Evolutionary conservation across 92 coral and sea anemone species (phyloP), one percentile per base, ranked within the genome.

Genomic region (Chrysogorgia sp.): DNA sequence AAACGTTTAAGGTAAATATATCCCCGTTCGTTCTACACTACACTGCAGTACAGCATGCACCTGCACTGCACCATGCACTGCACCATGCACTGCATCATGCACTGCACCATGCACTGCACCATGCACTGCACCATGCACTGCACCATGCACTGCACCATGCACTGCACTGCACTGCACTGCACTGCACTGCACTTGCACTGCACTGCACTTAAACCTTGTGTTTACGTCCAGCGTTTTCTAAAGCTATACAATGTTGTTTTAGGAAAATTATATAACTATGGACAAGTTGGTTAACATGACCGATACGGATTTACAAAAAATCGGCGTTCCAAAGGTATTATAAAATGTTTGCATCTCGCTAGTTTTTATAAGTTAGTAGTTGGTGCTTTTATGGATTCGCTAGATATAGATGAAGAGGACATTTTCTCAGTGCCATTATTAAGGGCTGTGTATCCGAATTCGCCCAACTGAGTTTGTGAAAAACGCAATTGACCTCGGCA

Each of bases 281-380:
- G 81, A 70, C 48, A 83, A 69, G 28, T 75, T 91, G 31, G 82
- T 90, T 40, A 90, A 94, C 58, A 87, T 94, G 92, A 84, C 87
- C 10, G 98, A 94, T 45, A 87, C 80, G 30, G 98, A 94, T 71
- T 84, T 94, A 63, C 92, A 87, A 52, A 85, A 85, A 67, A 90
- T 94, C 32, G 98, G 98, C 48, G 89, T 94, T 55, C 98, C 98
- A 0, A 94, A 94, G 97, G 97, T 93, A 75, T 40, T 31, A 40
- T 20, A 14, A 4, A 25, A n/a, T 2, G 2, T 10, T 35, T 17
- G 34, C 32, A 28, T n/a, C 3, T 19, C 17, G 9, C 34, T 7
- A 1, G 34, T 4, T 53, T 25, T 33, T 14, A 37, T 4, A 37
- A 12, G 43, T 4, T 37, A 37, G 5, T 37, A 4, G 43, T 37